phyloP scores from a whole-genome alignment of 2,888 invertebrate genomes.

The Drosophila merina region DNA sequence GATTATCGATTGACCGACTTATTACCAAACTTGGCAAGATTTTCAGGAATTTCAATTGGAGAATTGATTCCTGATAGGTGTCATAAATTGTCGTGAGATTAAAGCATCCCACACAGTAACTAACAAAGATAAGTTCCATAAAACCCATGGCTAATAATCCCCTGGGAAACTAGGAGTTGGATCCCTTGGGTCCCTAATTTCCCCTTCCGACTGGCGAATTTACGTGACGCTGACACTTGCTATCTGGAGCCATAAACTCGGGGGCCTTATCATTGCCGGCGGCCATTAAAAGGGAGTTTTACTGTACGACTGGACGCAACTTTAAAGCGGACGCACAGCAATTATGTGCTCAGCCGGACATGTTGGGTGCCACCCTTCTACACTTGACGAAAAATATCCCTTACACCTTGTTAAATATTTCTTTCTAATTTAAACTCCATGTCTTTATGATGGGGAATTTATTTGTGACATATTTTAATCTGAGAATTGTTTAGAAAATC shows the following conservation, averaged over 20 bases:
- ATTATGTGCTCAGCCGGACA: constrained; percentile 65
- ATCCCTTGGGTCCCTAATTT: constrained; percentile 28
- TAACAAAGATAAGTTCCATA: constrained; percentile 19
- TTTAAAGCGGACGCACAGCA: constrained; percentile 58
- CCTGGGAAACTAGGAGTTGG: constrained; percentile 25
- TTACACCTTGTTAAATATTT: background rate
- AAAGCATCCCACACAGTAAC: constrained; percentile 26
- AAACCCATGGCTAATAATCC: constrained; percentile 37
- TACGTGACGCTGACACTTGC: constrained; percentile 80
- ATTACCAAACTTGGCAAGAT: constrained; percentile 40
- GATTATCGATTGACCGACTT: constrained; percentile 67
- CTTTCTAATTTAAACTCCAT: background rate
- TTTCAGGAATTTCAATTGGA: constrained; percentile 36
- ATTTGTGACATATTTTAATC: too few relatives aligned
- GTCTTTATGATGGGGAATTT: background rate
- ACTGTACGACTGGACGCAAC: constrained; percentile 55
- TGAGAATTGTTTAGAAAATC: too few relatives aligned
- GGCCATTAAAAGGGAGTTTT: constrained; percentile 81
- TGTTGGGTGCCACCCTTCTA: constrained; percentile 34
- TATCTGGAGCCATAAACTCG: constrained; percentile 80
- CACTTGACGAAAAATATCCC: constrained; percentile 1
- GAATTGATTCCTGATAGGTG: constrained; percentile 38
- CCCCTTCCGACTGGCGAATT: constrained; percentile 40
- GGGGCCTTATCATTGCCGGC: constrained; percentile 74
- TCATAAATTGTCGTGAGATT: constrained; percentile 54